Evolutionary conservation across 2,888 invertebrate species (phyloP), one percentile per base, ranked within the genome.

Genomic region (Chirona hameri): DNA sequence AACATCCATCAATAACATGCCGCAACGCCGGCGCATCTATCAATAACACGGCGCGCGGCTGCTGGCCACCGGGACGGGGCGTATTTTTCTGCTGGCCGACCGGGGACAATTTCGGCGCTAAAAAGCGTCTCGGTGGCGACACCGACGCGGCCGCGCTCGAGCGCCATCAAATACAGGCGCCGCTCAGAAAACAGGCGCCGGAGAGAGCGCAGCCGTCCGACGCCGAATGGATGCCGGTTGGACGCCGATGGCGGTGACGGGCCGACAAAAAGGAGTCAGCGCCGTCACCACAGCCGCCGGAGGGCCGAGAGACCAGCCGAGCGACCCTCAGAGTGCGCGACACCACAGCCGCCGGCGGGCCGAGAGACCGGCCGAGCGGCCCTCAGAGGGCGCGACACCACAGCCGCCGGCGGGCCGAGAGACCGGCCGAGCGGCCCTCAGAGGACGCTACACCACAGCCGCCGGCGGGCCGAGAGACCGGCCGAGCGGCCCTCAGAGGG

Each of bases 61-160:
- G 72, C 29, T 27, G 12, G 0, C 14, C 14, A 12, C 27, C 27
- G 10, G 10, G 65, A 27, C 65, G 0, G n/a, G 65, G 27, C 72
- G 72, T 72, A 72, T 72, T 72, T 69, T 72, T 72, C 72, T 15
- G 52, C 31, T 31, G 4, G 31, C 72, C 15, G 72, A 18, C 72
- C 5, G 14, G 31, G 31, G 72, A 72, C 72, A 72, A 72, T 72
- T 72, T 72, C 72, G 72, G 5, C 72, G 72, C 72, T 31, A 72
- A 72, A 72, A 72, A 72, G 72, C 72, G 72, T 27, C 10, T 72
- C 72, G 29, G 18, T 31, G 29, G 14, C 72, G 3, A 31, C 7
- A 3, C 14, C 5, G 10, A 5, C 72, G 4, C 7, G 15, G 29
- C 15, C 27, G 14, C 18, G 18, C 18, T 1, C 72, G 12, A 27